Evolutionary conservation across 1,140 invertebrate species (phyloP).

Genomic region (Varroa destructor): DNA sequence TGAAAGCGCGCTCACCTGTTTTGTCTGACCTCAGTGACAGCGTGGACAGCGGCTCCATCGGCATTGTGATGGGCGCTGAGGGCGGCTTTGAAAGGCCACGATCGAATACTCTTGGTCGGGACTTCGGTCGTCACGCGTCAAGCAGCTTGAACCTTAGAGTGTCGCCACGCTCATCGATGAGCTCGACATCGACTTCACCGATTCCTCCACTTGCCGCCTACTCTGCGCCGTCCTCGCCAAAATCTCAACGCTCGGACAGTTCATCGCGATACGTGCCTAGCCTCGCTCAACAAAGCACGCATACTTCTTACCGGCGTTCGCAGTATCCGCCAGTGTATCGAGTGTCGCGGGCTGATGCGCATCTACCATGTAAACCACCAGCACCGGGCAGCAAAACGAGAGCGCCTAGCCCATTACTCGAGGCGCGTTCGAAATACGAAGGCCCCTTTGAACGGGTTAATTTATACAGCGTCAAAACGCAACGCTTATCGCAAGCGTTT

Average conservation of each 20-base stretch:
- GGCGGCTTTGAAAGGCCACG: slow-evolving; percentile 14
- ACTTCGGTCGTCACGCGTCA: slow-evolving; percentile 25
- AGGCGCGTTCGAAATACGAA: slow-evolving; percentile 32
- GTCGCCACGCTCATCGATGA: slow-evolving; percentile 23
- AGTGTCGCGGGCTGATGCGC: slow-evolving; percentile 30
- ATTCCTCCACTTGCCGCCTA: slow-evolving; percentile 6
- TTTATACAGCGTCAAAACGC: slow-evolving; percentile 41
- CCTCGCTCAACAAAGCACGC: slow-evolving; percentile 25
- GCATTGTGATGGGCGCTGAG: too few species aligned
- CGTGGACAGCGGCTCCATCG: background rate
- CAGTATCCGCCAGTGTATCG: slow-evolving; percentile 31
- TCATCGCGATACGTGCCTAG: slow-evolving; percentile 10
- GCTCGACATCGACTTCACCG: slow-evolving; percentile 21
- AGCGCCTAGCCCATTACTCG: slow-evolving; percentile 31
- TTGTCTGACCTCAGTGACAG: background rate
- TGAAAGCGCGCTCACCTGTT: slow-evolving; percentile 23
- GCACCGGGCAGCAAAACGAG: slow-evolving; percentile 30
- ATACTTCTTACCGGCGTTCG: slow-evolving; percentile 3
- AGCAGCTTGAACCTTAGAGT: slow-evolving; percentile 28
- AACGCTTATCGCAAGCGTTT: slow-evolving; percentile 40
- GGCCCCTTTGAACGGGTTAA: slow-evolving; percentile 36
- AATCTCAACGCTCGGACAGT: background rate
- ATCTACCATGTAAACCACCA: slow-evolving; percentile 28
- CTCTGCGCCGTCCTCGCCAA: slow-evolving; percentile 9
- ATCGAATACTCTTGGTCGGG: slow-evolving; percentile 34